Percentiles rank a stretch among this genome's conserved stretches.
Evolutionary conservation across 1,140 invertebrate species (phyloP).

Genomic region (Grapholita molesta): DNA sequence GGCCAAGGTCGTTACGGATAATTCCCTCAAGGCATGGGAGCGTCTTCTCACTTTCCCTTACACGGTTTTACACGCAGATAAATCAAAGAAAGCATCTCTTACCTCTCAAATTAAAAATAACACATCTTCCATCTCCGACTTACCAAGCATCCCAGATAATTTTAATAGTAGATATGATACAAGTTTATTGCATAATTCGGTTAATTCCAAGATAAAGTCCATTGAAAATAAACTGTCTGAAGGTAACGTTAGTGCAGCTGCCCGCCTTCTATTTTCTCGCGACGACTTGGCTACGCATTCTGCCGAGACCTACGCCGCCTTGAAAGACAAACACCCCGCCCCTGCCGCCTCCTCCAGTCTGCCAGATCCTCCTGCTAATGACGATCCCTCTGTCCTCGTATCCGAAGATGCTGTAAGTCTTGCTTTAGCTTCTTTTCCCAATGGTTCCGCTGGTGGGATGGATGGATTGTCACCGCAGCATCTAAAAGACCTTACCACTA

Average conservation of each 20-base stretch:
- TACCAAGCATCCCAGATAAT: not conserved
- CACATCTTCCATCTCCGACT: not conserved
- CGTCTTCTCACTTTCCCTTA: not conserved
- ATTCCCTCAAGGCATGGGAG: not conserved
- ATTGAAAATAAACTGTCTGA: not conserved
- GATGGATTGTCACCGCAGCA: slow-evolving; percentile 28
- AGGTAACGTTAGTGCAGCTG: not conserved
- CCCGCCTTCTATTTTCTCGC: not conserved
- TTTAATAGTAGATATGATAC: too few relatives aligned
- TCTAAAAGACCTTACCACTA: slow-evolving; percentile 8
- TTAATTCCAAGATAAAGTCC: not conserved
- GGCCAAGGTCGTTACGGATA: not conserved
- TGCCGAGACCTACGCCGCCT: not conserved
- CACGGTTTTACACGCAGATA: not conserved
- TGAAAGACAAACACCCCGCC: not conserved
- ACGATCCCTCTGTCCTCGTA: not conserved
- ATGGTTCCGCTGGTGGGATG: slow-evolving; percentile 36
- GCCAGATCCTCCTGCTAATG: not conserved
- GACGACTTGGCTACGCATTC: not conserved
- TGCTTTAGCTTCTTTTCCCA: slow-evolving; percentile 31
- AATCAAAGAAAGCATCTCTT: not conserved
- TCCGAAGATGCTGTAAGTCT: not conserved
- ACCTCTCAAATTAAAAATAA: not conserved
- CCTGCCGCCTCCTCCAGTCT: not conserved
- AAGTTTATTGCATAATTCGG: not conserved